Evolutionary conservation across 2,797 vertebrate species (phyloP), one percentile per base, ranked within the genome.

Genomic region (Streptopelia turtur): DNA sequence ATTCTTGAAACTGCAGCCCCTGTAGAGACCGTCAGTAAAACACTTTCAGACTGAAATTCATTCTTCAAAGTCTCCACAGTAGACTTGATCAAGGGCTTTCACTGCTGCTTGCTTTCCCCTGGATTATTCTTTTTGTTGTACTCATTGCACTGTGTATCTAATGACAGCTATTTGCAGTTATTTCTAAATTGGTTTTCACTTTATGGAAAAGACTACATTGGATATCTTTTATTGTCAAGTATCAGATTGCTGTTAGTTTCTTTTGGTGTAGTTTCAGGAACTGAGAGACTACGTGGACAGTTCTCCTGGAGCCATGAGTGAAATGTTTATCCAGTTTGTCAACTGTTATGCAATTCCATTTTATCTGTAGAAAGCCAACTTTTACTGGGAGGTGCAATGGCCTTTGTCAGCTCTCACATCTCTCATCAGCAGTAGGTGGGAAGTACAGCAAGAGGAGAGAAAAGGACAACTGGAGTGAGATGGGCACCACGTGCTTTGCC

Each of bases 261-360:
- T 69, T 95, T 94, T 61, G n/a, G 16, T 76, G 35, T 82, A 25
- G 50, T 78, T 92, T 88, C 28, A 69, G 61, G 47, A 87, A 56
- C 18, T 16, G 45, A 83, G 27, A 64, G 33, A 41, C 35, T 82
- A 37, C 3, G 3, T 0, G 0, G 50, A n/a, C 11, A 50, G 14
- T 43, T 90, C 41, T 50, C 41, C 27, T 37, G 61, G 77, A 86
- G 15, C 43, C 11, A 18, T 1, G 1, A 69, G 23, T 72, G 24
- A 89, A 94, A 86, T 17, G 6, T 49, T 83, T 84, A 16, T 50
- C 21, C 4, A 7, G 4, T 90, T 83, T 80, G 47, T 70, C 47
- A 78, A 71, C 74, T 15, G 20, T 41, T 18, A 17, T 56, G 22
- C 22, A 15, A 39, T 59, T 53, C 39, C 12, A 31, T 56, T 86